Conservation (phyloP, 1,140 invertebrate species). For the Microplitis mediator region DNA sequence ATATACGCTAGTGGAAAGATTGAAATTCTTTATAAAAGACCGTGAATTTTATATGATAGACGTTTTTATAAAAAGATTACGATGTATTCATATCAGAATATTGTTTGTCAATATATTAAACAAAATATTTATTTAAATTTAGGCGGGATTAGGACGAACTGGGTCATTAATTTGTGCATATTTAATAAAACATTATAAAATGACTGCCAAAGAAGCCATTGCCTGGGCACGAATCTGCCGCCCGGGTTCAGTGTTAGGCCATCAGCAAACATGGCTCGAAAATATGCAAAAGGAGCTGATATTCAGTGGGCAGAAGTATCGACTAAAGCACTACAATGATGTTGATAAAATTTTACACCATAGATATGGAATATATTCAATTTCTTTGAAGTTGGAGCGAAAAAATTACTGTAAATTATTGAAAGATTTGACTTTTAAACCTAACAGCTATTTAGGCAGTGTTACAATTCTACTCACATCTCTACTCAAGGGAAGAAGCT, state of each 20-base stretch:
- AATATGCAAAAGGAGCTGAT: conserved; percentile 61
- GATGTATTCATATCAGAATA: background rate
- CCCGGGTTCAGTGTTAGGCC: conserved; percentile 82
- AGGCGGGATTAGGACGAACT: conserved; percentile 83
- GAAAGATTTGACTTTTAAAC: conserved; percentile 1
- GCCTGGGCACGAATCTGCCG: conserved; percentile 84
- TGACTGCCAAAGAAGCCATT: conserved; percentile 82
- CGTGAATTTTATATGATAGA: too few relatives aligned
- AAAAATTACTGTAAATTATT: background rate
- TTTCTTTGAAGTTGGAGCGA: conserved; percentile 44
- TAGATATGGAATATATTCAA: conserved; percentile 58
- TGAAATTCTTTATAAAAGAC: too few relatives aligned
- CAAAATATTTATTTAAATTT: conserved; percentile 8
- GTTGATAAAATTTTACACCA: conserved; percentile 52
- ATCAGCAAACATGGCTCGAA: conserved; percentile 81
- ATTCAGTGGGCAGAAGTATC: conserved; percentile 58
- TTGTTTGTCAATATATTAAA: background rate
- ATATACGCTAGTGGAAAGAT: too few relatives aligned
- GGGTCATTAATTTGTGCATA: conserved; percentile 83
- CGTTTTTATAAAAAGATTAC: too few relatives aligned
- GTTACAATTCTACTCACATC: too few relatives aligned
- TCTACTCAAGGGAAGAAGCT: too few relatives aligned
- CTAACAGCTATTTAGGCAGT: background rate
- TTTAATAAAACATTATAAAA: conserved; percentile 82
- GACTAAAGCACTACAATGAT: conserved; percentile 51